Percentiles rank a stretch among this genome's conserved stretches.
These are phyloP conservation scores for Brenthis ino DNA, from an alignment of 2,888 invertebrate genomes.

Conservation along the genomic window DNA sequence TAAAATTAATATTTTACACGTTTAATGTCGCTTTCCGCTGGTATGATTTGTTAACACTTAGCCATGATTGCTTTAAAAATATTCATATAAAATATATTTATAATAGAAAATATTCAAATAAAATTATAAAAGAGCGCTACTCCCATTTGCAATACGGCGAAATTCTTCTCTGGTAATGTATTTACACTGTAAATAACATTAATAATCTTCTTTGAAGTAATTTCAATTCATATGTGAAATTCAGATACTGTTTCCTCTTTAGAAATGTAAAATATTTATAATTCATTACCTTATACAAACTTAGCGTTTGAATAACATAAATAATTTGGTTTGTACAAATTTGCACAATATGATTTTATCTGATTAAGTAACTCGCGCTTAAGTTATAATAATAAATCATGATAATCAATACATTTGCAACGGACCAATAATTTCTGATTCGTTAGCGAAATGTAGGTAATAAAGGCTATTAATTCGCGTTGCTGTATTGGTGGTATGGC, in stretches of 20 bases:
- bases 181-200: no score
- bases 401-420: conserved; percentile 37
- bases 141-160: no score
- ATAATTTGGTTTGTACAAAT: conserved; percentile 8
- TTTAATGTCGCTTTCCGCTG: conserved; percentile 60
- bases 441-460: conserved; percentile 60
- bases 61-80: conserved; percentile 28
- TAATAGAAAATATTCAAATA: no score
- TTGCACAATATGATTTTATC: conserved; percentile 27
- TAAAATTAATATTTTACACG: conserved; percentile 76
- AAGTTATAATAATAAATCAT: conserved; percentile 36
- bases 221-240: no score
- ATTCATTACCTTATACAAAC: no score
- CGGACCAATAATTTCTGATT: conserved; percentile 54
- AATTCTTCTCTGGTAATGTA: no score
- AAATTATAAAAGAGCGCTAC: no score
- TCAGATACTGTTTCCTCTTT: no score
- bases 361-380: conserved; percentile 25
- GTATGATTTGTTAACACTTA: conserved; percentile 67
- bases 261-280: no score
- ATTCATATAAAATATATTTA: conserved; percentile 15
- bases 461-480: conserved; percentile 64
- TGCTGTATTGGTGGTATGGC: conserved; percentile 28
- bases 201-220: no score
- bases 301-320: no score